Base-by-base conservation (phyloP, 2,797 vertebrate species). In the Dipus sagitta region DNA sequence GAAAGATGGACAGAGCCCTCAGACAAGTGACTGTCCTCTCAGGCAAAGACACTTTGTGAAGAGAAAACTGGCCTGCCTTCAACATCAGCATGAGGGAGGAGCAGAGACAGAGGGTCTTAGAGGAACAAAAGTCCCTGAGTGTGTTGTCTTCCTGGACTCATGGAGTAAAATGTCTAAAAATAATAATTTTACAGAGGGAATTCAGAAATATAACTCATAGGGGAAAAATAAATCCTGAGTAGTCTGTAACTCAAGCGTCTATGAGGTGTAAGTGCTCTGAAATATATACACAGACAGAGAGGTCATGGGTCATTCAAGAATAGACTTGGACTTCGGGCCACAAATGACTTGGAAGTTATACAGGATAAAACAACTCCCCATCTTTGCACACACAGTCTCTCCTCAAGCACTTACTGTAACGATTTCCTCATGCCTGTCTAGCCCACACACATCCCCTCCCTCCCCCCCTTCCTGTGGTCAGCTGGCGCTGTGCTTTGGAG, bases 201-300 rank as follows among this genome's bases (percentile, higher is more conserved):
- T 95, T 93, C 24, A 62, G 64, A 79, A 87, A 93, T 70, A 95
- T 82, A 75, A 96, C 70, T 54, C 88, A 52, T 4, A 13, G 72
- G 72, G 34, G 18, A 42, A 83, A 86, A 78, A 67, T 32, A n/a
- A 86, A 54, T 58, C 42, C 70, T 2, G 11, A 70, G 18, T 14
- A 71, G 65, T 52, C 92, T 86, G 76, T 18, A 86, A 62, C 58
- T 15, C 68, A 52, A 20, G 62, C 88, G 68, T 94, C 93, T 84
- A 3, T 85, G 90, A 94, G 85, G 83, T 87, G 81, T 30, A 76
- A 87, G 75, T 47, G 24, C 80, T 75, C 78, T 79, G 80, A 90
- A 90, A 95, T 58, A 86, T 14, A 92, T 13, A 95, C 89, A 84
- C 67, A 92, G 96, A 96, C 93, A 64, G 76, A 79, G n/a, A 78